These are phyloP conservation scores for Zoanthus gigantus DNA, from an alignment of 92 coral and sea anemone genomes.

Conservation along the genomic window DNA sequence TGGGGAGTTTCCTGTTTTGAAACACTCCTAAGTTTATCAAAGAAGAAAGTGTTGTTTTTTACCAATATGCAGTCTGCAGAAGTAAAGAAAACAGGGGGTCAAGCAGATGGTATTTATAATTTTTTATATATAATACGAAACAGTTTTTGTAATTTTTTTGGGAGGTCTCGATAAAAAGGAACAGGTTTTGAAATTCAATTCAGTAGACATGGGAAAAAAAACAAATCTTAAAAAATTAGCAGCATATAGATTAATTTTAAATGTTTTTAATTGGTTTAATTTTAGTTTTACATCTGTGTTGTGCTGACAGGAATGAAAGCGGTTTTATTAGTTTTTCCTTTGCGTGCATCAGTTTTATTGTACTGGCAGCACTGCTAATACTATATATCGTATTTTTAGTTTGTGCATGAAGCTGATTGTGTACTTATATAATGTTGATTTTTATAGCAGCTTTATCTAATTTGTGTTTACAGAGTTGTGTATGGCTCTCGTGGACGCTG, in stretches of 20 bases:
- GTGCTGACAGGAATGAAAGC: too few relatives aligned
- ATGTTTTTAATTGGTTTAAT: too few relatives aligned
- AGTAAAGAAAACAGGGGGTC: slow-evolving; percentile 86
- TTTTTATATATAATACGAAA: background rate
- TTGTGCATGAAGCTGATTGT: too few relatives aligned
- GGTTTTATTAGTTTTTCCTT: too few relatives aligned
- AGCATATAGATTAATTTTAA: too few relatives aligned
- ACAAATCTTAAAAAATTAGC: too few relatives aligned
- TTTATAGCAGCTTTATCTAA: background rate
- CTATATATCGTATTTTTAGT: too few relatives aligned
- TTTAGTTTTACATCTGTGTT: too few relatives aligned
- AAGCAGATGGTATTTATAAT: slow-evolving; percentile 77
- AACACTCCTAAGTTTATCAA: background rate
- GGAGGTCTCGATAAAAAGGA: background rate
- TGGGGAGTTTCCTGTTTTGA: slow-evolving; percentile 43
- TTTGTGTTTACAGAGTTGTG: slow-evolving; percentile 69
- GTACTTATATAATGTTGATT: background rate
- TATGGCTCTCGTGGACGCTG: slow-evolving; percentile 96
- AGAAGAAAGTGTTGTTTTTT: background rate
- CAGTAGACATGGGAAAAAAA: too few relatives aligned
- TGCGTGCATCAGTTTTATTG: too few relatives aligned
- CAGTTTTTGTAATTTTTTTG: background rate
- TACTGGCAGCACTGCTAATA: too few relatives aligned
- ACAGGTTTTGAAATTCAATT: background rate
- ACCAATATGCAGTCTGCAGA: slow-evolving; percentile 70